Percentiles rank a stretch among this genome's conserved stretches.
phyloP scores from a whole-genome alignment of 2,888 invertebrate genomes.

The Marasmarcha lunaedactyla region DNA sequence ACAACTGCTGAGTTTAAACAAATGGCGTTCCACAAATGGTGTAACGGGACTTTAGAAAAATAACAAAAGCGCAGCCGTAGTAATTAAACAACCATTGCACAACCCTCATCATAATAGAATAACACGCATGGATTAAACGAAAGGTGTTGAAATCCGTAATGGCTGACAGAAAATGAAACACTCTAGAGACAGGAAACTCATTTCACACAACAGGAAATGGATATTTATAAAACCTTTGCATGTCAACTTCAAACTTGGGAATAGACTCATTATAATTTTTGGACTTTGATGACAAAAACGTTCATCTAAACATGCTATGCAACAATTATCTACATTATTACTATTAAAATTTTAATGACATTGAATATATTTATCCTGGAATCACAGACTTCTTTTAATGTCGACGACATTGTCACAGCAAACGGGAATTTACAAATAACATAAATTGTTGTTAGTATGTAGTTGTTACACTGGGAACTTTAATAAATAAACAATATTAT shows the following conservation, averaged over 20 bases:
- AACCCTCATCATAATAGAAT: slow-evolving; percentile 20
- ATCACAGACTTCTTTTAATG: too few relatives aligned
- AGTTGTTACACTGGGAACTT: too few relatives aligned
- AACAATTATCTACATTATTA: too few relatives aligned
- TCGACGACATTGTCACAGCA: too few relatives aligned
- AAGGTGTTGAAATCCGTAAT: not conserved
- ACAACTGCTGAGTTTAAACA: not conserved
- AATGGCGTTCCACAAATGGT: not conserved
- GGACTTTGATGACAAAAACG: too few relatives aligned
- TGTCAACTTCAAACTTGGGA: slow-evolving; percentile 19
- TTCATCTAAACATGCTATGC: too few relatives aligned
- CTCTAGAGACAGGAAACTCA: slow-evolving; percentile 30
- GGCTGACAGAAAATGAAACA: slow-evolving; percentile 31
- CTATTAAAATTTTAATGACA: too few relatives aligned
- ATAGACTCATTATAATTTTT: too few relatives aligned
- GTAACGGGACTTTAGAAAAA: not conserved
- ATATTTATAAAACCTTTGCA: slow-evolving; percentile 36
- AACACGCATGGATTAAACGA: not conserved
- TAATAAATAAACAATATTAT: too few relatives aligned
- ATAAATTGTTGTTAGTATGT: too few relatives aligned
- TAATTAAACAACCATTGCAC: slow-evolving; percentile 22
- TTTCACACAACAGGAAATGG: slow-evolving; percentile 39
- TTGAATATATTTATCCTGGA: too few relatives aligned
- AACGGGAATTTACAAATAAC: too few relatives aligned
- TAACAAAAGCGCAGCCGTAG: slow-evolving; percentile 11